These are phyloP conservation scores for Nemotelus nigrinus DNA, from an alignment of 2,888 invertebrate species.

Conservation along the genomic window DNA sequence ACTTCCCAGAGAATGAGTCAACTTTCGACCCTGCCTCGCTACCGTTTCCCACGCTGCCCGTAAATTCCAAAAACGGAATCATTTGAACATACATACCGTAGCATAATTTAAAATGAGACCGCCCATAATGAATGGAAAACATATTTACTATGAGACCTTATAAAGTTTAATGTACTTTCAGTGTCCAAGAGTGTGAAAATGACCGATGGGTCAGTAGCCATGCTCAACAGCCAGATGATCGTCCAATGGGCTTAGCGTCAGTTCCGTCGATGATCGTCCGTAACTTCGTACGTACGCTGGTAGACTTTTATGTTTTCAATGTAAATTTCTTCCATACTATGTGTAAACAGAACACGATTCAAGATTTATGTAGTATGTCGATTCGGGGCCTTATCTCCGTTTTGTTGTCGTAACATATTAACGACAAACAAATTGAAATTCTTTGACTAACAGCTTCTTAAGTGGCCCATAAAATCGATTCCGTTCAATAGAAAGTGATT, in stretches of 20 bases:
- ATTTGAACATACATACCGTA: background rate
- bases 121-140: slow-evolving; percentile 6
- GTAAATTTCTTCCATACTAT: slow-evolving; percentile 29
- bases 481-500: slow-evolving; percentile 33
- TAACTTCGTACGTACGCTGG: background rate
- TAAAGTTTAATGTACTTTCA: slow-evolving; percentile 41
- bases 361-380: slow-evolving; percentile 23
- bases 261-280: background rate
- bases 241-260: background rate
- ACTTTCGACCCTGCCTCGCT: background rate
- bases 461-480: slow-evolving; percentile 44
- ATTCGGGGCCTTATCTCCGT: background rate
- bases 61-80: slow-evolving; percentile 3
- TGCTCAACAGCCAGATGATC: slow-evolving; percentile 3
- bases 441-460: slow-evolving; percentile 42
- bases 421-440: slow-evolving; percentile 43
- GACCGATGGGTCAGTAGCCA: slow-evolving; percentile 34
- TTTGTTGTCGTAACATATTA: slow-evolving; percentile 41
- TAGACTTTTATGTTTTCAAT: slow-evolving; percentile 39
- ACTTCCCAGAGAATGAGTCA: background rate
- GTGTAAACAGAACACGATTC: slow-evolving; percentile 22
- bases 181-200: slow-evolving; percentile 41
- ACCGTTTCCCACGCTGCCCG: slow-evolving; percentile 14
- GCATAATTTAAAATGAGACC: background rate
- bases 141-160: background rate